Evolutionary conservation across 2,113 vertebrate genomes (phyloP).

Genomic region (Tachycineta bicolor): DNA sequence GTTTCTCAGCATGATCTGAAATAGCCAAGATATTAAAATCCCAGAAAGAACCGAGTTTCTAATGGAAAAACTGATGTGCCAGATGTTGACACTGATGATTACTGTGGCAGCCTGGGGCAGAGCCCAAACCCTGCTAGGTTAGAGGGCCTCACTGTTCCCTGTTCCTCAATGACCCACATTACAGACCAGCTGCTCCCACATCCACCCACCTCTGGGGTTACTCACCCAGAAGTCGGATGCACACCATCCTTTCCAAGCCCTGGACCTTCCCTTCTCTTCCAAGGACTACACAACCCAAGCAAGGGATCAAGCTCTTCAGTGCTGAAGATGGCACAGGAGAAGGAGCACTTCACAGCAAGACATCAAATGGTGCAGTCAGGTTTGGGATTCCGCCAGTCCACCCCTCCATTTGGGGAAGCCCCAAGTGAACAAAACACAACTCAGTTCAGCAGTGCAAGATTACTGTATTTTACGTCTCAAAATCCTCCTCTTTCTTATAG

Average conservation of each 20-base stretch:
- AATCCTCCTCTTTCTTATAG: background rate
- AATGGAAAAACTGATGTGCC: conserved; percentile 26
- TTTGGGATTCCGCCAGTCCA: background rate
- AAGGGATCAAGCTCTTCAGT: background rate
- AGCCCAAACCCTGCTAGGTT: background rate
- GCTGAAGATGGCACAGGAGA: background rate
- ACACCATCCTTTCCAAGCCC: background rate
- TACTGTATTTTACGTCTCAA: background rate
- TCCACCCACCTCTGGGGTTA: background rate
- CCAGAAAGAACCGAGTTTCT: conserved; percentile 26
- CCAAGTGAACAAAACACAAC: background rate
- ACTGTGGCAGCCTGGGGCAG: background rate
- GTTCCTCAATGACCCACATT: background rate
- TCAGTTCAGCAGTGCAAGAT: background rate
- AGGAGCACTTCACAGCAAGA: background rate
- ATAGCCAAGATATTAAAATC: conserved; percentile 44
- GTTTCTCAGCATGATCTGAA: background rate
- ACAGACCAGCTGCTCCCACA: background rate
- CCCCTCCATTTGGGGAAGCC: background rate
- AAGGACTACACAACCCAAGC: background rate
- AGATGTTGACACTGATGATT: conserved; percentile 30
- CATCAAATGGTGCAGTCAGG: background rate
- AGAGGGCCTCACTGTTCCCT: background rate
- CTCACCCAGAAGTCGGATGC: background rate
- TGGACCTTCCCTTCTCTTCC: background rate